Percentiles rank a stretch among this genome's conserved stretches.
These are phyloP conservation scores for Dolichomitus sp. DNA, from an alignment of 2,888 invertebrate genomes.

Conservation along the genomic window DNA sequence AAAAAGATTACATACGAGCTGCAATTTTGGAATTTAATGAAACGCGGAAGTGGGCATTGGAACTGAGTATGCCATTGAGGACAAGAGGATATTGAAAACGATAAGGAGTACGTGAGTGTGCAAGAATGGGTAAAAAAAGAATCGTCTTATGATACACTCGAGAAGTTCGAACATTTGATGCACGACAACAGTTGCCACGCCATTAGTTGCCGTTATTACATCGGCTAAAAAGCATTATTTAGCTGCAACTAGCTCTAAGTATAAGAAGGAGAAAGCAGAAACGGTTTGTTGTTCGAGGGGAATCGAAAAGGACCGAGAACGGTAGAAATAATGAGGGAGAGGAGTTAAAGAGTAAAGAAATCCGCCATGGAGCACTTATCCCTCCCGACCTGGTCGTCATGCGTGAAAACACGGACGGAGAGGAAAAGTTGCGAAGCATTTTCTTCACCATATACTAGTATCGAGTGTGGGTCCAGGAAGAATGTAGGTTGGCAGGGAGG, in stretches of 20 bases:
- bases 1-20: neutral
- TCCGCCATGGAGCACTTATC: constrained; percentile 50
- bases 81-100: neutral
- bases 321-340: neutral
- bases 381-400: constrained; percentile 12
- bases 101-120: neutral
- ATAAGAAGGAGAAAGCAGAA: constrained; percentile 26
- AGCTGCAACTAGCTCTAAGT: neutral
- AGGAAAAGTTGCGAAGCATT: constrained; percentile 44
- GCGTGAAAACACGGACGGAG: constrained; percentile 31
- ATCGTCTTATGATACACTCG: neutral
- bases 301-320: neutral
- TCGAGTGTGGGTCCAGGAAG: neutral
- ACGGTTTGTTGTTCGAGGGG: constrained; percentile 24
- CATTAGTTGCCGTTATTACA: neutral
- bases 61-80: neutral
- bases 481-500: constrained; percentile 7
- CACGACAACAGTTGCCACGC: neutral
- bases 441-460: constrained; percentile 3
- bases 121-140: neutral
- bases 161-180: neutral
- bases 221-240: constrained; percentile 1
- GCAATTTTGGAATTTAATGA: neutral
- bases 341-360: constrained; percentile 36
- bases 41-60: neutral